Percentiles rank a stretch among this genome's conserved stretches.
These are phyloP conservation scores for Diphyllodes magnificus DNA, from an alignment of 2,113 vertebrate species.

Conservation along the genomic window DNA sequence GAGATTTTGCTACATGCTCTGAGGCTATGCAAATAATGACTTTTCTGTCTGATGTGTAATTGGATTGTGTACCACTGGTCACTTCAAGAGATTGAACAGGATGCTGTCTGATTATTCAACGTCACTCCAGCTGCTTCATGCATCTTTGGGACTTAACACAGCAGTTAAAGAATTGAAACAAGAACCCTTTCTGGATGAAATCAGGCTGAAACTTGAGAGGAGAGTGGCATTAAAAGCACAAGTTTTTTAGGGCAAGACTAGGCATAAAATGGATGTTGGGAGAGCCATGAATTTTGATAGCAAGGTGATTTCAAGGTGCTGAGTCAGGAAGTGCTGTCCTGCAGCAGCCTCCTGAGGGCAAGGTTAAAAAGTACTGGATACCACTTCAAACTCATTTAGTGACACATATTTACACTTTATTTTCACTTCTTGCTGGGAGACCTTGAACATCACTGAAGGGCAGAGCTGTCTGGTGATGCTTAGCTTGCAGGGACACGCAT, in stretches of 20 bases:
- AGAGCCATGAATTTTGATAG: neutral
- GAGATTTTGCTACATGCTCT: neutral
- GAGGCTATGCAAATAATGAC: neutral
- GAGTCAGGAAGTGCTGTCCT: neutral
- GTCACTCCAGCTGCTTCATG: neutral
- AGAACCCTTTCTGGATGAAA: neutral
- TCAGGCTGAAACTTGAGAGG: neutral
- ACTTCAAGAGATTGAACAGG: neutral
- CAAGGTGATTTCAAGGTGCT: neutral
- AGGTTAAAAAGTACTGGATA: neutral
- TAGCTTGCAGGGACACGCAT: rapidly evolving
- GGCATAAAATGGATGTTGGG: neutral
- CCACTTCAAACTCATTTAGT: neutral
- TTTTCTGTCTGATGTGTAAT: neutral
- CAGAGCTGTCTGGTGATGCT: neutral
- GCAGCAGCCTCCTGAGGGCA: neutral
- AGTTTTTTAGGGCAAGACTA: neutral
- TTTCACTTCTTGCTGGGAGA: neutral
- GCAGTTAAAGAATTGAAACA: neutral
- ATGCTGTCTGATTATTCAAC: neutral
- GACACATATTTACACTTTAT: neutral
- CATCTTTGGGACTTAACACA: neutral
- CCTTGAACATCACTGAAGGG: neutral
- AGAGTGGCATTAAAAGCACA: neutral
- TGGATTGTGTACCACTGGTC: neutral